Percentiles rank a stretch among this genome's conserved stretches.
These are phyloP conservation scores for Aeoliscus strigatus DNA, from an alignment of 2,797 vertebrate genomes.

Conservation along the genomic window DNA sequence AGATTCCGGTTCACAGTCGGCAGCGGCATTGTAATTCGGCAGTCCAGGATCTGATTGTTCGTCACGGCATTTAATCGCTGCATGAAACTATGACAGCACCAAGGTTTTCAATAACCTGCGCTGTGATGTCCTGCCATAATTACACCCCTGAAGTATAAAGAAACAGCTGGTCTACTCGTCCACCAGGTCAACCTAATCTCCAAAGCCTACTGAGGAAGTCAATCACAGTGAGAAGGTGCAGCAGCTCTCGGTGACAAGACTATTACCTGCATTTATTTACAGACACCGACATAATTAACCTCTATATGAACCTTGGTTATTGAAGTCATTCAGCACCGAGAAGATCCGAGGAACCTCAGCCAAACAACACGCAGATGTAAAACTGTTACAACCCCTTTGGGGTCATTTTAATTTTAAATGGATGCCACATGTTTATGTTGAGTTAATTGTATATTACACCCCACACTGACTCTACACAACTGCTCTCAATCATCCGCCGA, in stretches of 20 bases:
- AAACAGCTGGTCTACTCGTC: constrained; percentile 53
- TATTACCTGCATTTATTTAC: constrained; percentile 64
- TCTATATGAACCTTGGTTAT: constrained; percentile 50
- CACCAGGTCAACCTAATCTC: constrained; percentile 67
- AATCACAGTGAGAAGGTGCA: constrained; percentile 54
- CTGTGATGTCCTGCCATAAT: constrained; percentile 43
- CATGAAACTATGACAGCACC: constrained; percentile 44
- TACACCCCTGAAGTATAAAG: constrained; percentile 52
- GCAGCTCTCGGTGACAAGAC: constrained; percentile 51
- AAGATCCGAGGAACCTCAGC: too few relatives aligned
- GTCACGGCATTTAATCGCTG: constrained; percentile 31
- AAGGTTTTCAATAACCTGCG: constrained; percentile 52
- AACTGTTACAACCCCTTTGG: constrained; percentile 10
- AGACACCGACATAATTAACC: constrained; percentile 67
- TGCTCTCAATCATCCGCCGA: neutral
- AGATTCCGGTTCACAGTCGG: constrained; percentile 17
- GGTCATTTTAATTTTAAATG: constrained; percentile 8
- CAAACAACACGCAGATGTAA: constrained; percentile 22
- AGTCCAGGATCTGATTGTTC: constrained; percentile 27
- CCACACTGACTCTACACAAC: neutral
- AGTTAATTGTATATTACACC: neutral
- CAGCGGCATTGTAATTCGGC: constrained; percentile 21
- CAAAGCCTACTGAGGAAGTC: constrained; percentile 65
- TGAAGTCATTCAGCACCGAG: constrained; percentile 40
- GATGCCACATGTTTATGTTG: constrained; percentile 1